A percentile compares a stretch with the other conserved stretches of the same genome.
Evolutionary conservation across 2,797 vertebrate species (phyloP).

Genomic region (Pseudocheirus occidentalis): DNA sequence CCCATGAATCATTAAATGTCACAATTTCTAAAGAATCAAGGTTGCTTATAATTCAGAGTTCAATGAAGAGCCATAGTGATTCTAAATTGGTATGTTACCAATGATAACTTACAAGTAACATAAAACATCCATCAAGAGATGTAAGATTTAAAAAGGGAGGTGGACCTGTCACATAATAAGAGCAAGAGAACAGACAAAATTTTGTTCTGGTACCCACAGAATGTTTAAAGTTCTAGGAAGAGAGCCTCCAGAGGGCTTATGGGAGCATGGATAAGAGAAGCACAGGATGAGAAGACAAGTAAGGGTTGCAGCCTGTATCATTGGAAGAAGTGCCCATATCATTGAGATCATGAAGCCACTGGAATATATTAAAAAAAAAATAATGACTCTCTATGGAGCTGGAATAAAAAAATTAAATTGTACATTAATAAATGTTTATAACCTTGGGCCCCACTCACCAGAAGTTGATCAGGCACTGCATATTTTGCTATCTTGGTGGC

Average conservation of each 20-base stretch:
- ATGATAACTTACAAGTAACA: neutral
- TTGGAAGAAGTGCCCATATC: neutral
- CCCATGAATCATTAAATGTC: neutral
- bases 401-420: neutral
- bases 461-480: slow-evolving; percentile 93
- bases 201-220: neutral
- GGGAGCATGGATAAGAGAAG: neutral
- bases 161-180: neutral
- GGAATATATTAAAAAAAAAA: neutral
- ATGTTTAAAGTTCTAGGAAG: neutral
- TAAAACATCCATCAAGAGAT: neutral
- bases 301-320: neutral
- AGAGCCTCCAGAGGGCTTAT: neutral
- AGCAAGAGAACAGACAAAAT: neutral
- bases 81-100: neutral
- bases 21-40: neutral
- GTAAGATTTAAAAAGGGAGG: neutral
- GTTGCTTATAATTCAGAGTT: neutral
- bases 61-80: neutral
- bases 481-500: slow-evolving; percentile 96
- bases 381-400: neutral
- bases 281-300: neutral
- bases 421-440: neutral
- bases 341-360: neutral
- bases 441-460: slow-evolving; percentile 86